These are phyloP conservation scores for Drosophila crucigera DNA, from an alignment of 2,888 invertebrate genomes.

Conservation along the genomic window DNA sequence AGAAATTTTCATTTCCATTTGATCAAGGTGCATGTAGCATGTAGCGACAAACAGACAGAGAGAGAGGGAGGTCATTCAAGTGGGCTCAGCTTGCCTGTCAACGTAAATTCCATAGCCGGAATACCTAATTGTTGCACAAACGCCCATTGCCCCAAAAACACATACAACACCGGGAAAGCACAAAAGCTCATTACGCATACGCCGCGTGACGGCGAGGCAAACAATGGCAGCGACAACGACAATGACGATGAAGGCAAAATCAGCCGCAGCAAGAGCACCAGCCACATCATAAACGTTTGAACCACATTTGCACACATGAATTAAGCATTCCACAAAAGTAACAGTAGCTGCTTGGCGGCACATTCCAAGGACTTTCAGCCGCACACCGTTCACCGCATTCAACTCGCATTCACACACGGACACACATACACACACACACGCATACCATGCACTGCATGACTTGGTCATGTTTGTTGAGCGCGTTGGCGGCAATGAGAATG, in stretches of 20 bases:
- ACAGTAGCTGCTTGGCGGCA: slow-evolving; percentile 54
- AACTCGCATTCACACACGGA: slow-evolving; percentile 7
- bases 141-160: slow-evolving; percentile 39
- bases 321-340: slow-evolving; percentile 77
- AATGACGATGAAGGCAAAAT: slow-evolving; percentile 17
- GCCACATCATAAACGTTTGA: slow-evolving; percentile 76
- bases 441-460: slow-evolving; percentile 53
- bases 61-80: slow-evolving; percentile 17
- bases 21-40: neutral
- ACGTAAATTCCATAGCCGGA: slow-evolving; percentile 59
- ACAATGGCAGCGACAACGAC: slow-evolving; percentile 55
- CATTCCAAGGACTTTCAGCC: slow-evolving; percentile 46
- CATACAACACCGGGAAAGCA: slow-evolving; percentile 20
- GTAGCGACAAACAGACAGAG: no score
- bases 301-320: slow-evolving; percentile 76
- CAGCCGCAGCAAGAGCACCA: slow-evolving; percentile 13
- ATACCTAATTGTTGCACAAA: slow-evolving; percentile 74
- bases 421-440: slow-evolving; percentile 12
- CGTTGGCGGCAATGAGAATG: slow-evolving; percentile 38
- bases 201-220: slow-evolving; percentile 64
- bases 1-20: slow-evolving; percentile 38
- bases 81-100: slow-evolving; percentile 26
- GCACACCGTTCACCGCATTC: slow-evolving; percentile 28
- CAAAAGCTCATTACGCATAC: slow-evolving; percentile 74
- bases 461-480: slow-evolving; percentile 59